Conservation (phyloP, 2,113 vertebrate genomes). For the Hippoglossus stenolepis region DNA sequence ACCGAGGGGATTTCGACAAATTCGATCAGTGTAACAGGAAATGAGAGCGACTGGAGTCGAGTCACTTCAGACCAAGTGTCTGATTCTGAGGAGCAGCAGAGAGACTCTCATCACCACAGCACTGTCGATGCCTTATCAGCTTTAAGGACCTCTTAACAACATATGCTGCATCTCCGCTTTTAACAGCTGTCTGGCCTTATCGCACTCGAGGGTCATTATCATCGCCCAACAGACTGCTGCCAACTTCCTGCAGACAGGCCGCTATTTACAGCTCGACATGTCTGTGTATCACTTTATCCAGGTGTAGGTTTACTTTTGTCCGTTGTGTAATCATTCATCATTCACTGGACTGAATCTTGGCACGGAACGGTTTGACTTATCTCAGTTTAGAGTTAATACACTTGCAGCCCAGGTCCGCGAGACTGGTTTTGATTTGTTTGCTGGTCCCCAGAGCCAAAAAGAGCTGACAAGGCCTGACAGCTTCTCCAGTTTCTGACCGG, state of each 20-base stretch:
- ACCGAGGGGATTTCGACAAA: not conserved
- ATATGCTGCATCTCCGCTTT: constrained; percentile 34
- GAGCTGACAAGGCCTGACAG: not conserved
- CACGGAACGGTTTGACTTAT: not conserved
- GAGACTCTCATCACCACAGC: not conserved
- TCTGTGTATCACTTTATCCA: not conserved
- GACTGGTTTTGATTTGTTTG: constrained; percentile 4
- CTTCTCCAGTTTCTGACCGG: constrained; percentile 13
- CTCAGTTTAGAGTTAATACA: not conserved
- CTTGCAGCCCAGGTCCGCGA: not conserved
- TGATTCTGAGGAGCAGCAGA: constrained; percentile 23
- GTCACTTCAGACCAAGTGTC: not conserved
- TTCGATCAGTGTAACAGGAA: not conserved
- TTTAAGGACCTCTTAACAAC: constrained; percentile 52
- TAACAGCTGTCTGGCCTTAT: constrained; percentile 47
- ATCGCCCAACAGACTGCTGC: constrained; percentile 42
- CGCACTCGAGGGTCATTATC: constrained; percentile 47
- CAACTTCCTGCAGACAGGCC: constrained; percentile 42
- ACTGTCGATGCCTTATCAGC: constrained; percentile 50
- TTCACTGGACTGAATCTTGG: constrained; percentile 8
- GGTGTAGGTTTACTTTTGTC: not conserved
- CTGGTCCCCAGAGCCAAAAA: not conserved
- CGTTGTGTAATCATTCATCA: not conserved
- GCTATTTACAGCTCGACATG: constrained; percentile 7
- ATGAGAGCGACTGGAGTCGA: not conserved